Percentiles rank a stretch among this genome's conserved stretches.
Evolutionary conservation across 2,888 invertebrate genomes (phyloP).

Genomic region (Calliopum simillimum): DNA sequence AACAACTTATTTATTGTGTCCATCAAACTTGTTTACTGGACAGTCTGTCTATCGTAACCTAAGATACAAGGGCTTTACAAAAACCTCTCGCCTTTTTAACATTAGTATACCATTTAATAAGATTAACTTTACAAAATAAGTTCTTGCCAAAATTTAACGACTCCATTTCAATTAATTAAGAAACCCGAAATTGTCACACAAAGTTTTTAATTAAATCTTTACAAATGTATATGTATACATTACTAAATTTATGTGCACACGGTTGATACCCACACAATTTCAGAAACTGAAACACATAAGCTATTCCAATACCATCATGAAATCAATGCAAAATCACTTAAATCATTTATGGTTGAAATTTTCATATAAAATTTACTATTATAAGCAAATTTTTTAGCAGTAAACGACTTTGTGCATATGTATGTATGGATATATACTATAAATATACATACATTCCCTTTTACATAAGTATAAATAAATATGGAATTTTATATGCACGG

Average conservation of each 20-base stretch:
- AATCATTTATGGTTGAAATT: constrained; percentile 45
- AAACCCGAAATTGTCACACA: constrained; percentile 8
- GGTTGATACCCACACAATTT: constrained; percentile 16
- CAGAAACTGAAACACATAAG: constrained; percentile 37
- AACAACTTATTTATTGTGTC: too few species aligned
- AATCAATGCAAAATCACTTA: constrained; percentile 39
- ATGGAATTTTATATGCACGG: too few species aligned
- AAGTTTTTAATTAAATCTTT: constrained; percentile 17
- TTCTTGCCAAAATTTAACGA: too few species aligned
- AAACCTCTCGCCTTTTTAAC: too few species aligned
- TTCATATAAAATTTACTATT: constrained; percentile 34
- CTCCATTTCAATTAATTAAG: background rate
- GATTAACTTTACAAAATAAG: too few species aligned
- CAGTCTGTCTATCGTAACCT: too few species aligned
- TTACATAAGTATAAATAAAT: too few species aligned
- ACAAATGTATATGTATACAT: constrained; percentile 5
- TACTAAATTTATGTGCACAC: constrained; percentile 4
- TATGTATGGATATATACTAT: background rate
- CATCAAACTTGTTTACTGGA: too few species aligned
- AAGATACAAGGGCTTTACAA: too few species aligned
- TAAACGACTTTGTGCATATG: too few species aligned
- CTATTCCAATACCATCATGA: constrained; percentile 34
- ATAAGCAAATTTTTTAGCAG: constrained; percentile 16
- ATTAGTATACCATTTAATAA: too few species aligned
- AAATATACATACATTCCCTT: too few species aligned